Conservation (phyloP, 2,888 invertebrate genomes). For the Andrena minutula region DNA sequence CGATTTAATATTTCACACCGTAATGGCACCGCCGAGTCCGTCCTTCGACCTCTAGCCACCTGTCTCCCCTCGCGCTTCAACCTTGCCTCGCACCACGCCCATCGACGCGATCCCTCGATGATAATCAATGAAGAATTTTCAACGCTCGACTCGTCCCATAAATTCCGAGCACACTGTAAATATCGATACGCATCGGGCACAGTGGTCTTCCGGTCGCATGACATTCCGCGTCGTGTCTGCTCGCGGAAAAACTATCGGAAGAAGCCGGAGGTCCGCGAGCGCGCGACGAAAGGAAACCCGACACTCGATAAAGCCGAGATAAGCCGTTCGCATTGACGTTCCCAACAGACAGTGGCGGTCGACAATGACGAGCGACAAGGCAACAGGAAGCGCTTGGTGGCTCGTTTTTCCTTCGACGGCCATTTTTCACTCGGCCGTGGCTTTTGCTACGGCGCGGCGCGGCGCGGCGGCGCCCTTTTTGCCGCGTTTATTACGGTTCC, state of each 20-base stretch:
- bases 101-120: no score
- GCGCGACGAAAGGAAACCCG: neutral
- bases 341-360: slow-evolving; percentile 4
- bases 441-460: slow-evolving; percentile 27
- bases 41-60: neutral
- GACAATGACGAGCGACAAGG: slow-evolving; percentile 37
- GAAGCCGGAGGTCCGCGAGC: neutral
- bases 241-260: no score
- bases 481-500: slow-evolving; percentile 60
- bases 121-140: neutral
- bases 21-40: slow-evolving; percentile 55
- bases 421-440: slow-evolving; percentile 43
- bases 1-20: slow-evolving; percentile 76
- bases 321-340: neutral
- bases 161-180: neutral
- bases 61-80: neutral
- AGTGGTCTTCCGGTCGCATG: no score
- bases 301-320: neutral
- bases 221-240: no score
- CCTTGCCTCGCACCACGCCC: neutral
- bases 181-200: neutral
- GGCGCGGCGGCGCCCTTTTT: slow-evolving; percentile 38
- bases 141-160: no score
- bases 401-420: slow-evolving; percentile 47
- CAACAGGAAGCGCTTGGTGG: slow-evolving; percentile 46